Percentiles rank a stretch among this genome's conserved stretches.
Conservation (phyloP, 2,888 invertebrate species). For the Branchipolynoe longqiensis region DNA sequence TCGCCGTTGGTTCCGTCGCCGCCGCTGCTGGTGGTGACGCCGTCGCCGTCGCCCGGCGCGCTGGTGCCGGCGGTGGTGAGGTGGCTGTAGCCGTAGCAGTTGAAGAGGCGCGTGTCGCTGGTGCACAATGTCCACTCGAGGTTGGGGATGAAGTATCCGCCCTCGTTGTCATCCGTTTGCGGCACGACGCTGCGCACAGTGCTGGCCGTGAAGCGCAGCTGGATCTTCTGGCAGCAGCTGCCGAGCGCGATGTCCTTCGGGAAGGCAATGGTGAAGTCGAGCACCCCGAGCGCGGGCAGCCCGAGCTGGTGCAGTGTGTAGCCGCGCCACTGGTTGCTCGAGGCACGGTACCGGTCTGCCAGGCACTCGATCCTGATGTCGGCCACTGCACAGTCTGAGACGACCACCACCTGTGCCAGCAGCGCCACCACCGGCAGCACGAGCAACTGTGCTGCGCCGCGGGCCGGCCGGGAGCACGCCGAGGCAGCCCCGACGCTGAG, state of each 20-base stretch:
- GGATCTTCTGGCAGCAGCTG: conserved; percentile 50
- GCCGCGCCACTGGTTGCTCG: conserved; percentile 48
- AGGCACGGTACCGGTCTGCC: conserved; percentile 33
- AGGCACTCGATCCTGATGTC: conserved; percentile 48
- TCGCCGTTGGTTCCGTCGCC: neutral
- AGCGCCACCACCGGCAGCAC: conserved; percentile 7
- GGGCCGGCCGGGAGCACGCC: too few species aligned
- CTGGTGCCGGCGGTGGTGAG: neutral
- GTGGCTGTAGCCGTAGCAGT: conserved; percentile 46
- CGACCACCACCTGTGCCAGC: neutral
- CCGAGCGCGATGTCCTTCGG: conserved; percentile 16
- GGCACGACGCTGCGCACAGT: neutral
- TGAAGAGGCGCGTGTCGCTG: conserved; percentile 31
- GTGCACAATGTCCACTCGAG: conserved; percentile 57
- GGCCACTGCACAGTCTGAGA: neutral
- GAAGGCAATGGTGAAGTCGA: conserved; percentile 49
- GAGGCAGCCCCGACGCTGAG: too few species aligned
- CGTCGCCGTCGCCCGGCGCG: neutral
- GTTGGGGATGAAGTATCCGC: conserved; percentile 49
- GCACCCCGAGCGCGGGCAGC: conserved; percentile 30
- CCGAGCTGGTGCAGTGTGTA: conserved; percentile 37
- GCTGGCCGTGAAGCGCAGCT: conserved; percentile 46
- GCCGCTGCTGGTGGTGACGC: neutral
- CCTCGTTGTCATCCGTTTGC: neutral
- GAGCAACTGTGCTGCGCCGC: neutral